These are phyloP conservation scores for Melanitta fusca DNA, from an alignment of 2,797 vertebrate species.

Conservation along the genomic window DNA sequence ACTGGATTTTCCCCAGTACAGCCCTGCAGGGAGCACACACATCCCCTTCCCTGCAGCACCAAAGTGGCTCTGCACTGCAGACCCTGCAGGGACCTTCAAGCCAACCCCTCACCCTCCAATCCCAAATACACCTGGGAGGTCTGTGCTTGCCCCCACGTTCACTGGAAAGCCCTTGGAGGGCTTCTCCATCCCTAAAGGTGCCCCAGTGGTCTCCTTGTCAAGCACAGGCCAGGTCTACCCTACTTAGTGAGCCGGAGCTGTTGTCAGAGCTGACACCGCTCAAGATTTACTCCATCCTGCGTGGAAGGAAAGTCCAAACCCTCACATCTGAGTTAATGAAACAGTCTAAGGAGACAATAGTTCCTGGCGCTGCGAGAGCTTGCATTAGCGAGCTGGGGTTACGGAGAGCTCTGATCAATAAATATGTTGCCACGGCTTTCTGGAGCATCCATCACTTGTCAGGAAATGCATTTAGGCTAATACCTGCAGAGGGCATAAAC, in stretches of 20 bases:
- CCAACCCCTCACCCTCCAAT: background rate
- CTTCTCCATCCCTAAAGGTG: background rate
- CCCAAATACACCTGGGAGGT: background rate
- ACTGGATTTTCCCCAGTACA: background rate
- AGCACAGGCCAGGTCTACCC: background rate
- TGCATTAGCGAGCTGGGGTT: constrained; percentile 62
- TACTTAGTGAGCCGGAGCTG: background rate
- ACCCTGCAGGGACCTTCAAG: background rate
- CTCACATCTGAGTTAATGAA: constrained; percentile 69
- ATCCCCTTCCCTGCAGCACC: background rate
- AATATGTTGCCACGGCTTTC: constrained; percentile 56
- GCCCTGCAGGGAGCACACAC: fast-evolving
- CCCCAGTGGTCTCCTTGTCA: background rate
- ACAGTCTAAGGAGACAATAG: constrained; percentile 65
- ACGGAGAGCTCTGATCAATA: constrained; percentile 68
- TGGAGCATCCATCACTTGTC: constrained; percentile 46
- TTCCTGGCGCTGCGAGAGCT: constrained; percentile 43
- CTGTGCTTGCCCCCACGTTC: background rate
- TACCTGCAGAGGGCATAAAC: constrained; percentile 64
- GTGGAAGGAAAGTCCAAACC: constrained; percentile 40
- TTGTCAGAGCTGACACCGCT: background rate
- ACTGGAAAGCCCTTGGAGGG: background rate
- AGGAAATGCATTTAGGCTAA: constrained; percentile 72
- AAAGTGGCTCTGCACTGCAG: background rate
- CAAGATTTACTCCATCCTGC: constrained; percentile 60